Percentiles rank a stretch among this genome's conserved stretches.
Conservation (phyloP, 2,888 invertebrate genomes). For the Aplocera efformata region DNA sequence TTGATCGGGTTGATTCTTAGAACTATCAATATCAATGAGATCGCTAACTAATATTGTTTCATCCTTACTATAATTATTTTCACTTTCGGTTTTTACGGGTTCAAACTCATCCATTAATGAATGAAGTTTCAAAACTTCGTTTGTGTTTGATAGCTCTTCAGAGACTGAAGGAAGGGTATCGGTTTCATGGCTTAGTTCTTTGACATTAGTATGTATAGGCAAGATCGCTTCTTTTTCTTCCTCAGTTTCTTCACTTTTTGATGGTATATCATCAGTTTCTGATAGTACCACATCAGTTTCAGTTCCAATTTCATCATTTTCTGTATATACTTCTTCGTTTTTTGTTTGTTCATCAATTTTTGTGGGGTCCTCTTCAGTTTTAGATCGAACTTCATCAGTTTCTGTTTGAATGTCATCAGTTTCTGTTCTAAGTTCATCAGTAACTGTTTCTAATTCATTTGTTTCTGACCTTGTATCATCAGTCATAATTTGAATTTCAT, state of each 20-base stretch:
- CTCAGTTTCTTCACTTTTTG: constrained; percentile 18
- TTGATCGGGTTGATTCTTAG: constrained; percentile 22
- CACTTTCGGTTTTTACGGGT: constrained; percentile 25
- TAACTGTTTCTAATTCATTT: constrained; percentile 16
- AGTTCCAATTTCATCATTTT: constrained; percentile 7
- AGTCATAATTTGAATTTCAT: constrained; percentile 13
- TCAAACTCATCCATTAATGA: constrained; percentile 18
- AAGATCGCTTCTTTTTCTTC: constrained; percentile 37
- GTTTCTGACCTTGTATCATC: constrained; percentile 15
- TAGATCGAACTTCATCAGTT: constrained; percentile 14
- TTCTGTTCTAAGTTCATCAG: constrained; percentile 17
- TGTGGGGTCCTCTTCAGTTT: constrained; percentile 13
- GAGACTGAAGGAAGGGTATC: constrained; percentile 27
- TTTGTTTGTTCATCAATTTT: constrained; percentile 20
- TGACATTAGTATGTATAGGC: constrained; percentile 34
- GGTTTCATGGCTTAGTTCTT: constrained; percentile 30
- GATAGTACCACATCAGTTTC: constrained; percentile 17
- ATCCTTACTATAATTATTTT: constrained; percentile 28
- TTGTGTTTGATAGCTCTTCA: constrained; percentile 24
- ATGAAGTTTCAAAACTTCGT: constrained; percentile 25
- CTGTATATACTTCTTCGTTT: constrained; percentile 13
- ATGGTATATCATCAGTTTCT: constrained; percentile 11
- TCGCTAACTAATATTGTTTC: constrained; percentile 32
- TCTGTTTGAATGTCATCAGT: constrained; percentile 15
- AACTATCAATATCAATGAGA: constrained; percentile 30